Evolutionary conservation across 2,797 vertebrate genomes (phyloP).

Genomic region (Halcyon leucocephala): DNA sequence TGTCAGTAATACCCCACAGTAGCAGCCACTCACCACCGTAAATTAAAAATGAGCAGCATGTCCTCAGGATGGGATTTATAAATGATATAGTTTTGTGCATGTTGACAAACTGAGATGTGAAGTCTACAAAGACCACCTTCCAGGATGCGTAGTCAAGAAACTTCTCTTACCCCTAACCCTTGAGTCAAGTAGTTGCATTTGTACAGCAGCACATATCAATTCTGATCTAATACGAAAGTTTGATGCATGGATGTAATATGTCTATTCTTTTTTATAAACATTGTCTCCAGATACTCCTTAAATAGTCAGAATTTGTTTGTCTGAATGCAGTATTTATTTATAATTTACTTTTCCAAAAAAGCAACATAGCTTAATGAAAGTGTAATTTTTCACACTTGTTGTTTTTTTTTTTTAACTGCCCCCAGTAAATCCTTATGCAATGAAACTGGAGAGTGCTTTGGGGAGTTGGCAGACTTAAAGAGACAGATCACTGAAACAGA

Average conservation of each 20-base stretch:
- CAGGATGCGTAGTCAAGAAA: neutral
- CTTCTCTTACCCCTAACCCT: neutral
- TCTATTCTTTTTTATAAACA: neutral
- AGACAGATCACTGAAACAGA: neutral
- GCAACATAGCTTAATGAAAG: neutral
- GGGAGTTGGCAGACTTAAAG: neutral
- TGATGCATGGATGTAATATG: neutral
- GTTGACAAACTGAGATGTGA: neutral
- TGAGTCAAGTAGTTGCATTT: neutral
- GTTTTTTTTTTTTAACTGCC: neutral
- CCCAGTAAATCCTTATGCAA: neutral
- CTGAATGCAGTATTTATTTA: neutral
- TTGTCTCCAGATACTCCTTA: neutral
- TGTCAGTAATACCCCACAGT: neutral
- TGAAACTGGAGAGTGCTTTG: neutral
- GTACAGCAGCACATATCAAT: neutral
- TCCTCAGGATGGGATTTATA: neutral
- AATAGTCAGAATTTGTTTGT: neutral
- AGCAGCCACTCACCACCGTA: neutral
- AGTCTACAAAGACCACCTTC: neutral
- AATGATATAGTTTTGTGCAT: neutral
- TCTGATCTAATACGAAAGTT: neutral
- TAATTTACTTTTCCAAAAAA: neutral
- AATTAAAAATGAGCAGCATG: neutral
- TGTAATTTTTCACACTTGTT: neutral